Percentiles rank a stretch among this genome's conserved stretches.
phyloP scores from a whole-genome alignment of 2,797 vertebrate genomes.

The Austrolebias charrua region DNA sequence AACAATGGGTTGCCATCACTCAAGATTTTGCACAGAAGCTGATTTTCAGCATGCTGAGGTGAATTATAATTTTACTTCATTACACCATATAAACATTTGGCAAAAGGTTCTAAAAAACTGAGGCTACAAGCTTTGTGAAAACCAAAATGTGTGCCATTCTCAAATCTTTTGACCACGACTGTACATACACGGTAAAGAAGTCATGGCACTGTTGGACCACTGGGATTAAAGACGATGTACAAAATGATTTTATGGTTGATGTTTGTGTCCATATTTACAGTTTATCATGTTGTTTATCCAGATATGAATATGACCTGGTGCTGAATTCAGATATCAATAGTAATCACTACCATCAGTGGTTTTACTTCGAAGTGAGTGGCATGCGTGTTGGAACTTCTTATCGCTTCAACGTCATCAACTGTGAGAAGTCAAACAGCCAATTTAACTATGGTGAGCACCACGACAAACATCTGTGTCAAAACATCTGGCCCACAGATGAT shows the following conservation, averaged over 20 bases:
- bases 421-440: conserved; percentile 98
- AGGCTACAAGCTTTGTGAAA: no score
- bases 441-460: conserved; percentile 94
- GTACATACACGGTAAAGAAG: no score
- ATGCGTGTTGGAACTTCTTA: conserved; percentile 89
- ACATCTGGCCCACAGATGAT: background rate
- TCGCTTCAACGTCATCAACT: conserved; percentile 99
- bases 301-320: conserved; percentile 96
- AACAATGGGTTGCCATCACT: no score
- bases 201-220: background rate
- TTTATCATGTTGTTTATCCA: conserved; percentile 52
- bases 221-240: conserved; percentile 1
- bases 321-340: conserved; percentile 98
- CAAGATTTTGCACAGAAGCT: no score
- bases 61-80: no score
- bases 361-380: conserved; percentile 98
- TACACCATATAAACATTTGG: no score
- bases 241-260: conserved; percentile 5
- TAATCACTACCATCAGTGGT: conserved; percentile 99
- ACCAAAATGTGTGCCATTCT: no score
- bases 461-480: background rate
- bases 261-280: conserved; percentile 2
- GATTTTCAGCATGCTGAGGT: no score
- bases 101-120: no score
- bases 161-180: no score